These are phyloP conservation scores for Lepisosteus osseus DNA, from an alignment of 2,113 vertebrate species.

Conservation along the genomic window DNA sequence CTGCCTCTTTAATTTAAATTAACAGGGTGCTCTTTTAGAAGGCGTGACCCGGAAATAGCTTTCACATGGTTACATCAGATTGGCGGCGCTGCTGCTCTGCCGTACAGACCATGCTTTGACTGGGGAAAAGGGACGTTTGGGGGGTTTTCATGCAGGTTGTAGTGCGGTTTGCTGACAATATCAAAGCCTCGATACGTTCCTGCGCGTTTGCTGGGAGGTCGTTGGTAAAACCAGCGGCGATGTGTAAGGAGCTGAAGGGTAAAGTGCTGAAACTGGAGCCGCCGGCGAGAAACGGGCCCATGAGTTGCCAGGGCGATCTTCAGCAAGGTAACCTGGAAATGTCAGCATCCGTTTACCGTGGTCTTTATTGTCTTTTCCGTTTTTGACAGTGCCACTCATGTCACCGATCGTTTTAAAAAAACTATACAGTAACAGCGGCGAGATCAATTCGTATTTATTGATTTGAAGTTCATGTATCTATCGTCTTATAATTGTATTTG, in stretches of 20 bases:
- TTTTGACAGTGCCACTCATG: no score
- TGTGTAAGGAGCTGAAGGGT: constrained; percentile 61
- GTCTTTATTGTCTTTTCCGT: no score
- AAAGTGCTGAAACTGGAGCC: constrained; percentile 47
- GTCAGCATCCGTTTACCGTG: neutral
- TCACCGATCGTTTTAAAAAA: no score
- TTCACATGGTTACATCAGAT: constrained; percentile 14
- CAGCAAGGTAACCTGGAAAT: constrained; percentile 16
- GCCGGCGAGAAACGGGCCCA: constrained; percentile 30
- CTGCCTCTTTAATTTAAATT: constrained; percentile 41
- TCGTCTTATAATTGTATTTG: no score
- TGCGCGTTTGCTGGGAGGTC: constrained; percentile 10
- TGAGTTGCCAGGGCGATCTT: neutral
- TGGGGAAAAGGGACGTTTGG: neutral
- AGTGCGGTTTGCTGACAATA: neutral
- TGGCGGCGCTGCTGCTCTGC: no score
- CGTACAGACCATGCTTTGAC: constrained; percentile 16
- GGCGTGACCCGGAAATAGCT: constrained; percentile 53
- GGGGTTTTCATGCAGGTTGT: neutral
- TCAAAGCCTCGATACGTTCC: constrained; percentile 3
- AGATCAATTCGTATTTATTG: no score
- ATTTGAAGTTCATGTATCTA: no score
- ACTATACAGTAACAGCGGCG: no score
- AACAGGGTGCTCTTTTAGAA: constrained; percentile 10
- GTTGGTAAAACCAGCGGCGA: constrained; percentile 18